These are phyloP conservation scores for Drosophila peninsularis DNA, from an alignment of 2,888 invertebrate genomes.

Conservation along the genomic window DNA sequence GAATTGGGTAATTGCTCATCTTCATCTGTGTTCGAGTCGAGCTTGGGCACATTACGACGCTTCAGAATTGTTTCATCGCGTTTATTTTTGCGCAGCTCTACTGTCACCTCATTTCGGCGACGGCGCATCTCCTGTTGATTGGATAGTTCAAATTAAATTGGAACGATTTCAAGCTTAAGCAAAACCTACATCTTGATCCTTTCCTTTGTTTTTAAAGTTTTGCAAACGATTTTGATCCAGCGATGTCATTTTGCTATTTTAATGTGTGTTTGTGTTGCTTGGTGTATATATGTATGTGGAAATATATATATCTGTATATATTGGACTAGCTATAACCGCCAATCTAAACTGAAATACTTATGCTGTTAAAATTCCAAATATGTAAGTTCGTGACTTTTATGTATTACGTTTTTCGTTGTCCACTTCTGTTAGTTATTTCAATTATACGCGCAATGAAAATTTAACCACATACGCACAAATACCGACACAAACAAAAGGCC, in stretches of 20 bases:
- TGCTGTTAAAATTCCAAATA: conserved; percentile 19
- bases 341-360: conserved; percentile 39
- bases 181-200: conserved; percentile 98
- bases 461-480: conserved; percentile 37
- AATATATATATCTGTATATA: conserved; percentile 18
- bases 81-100: conserved; percentile 98
- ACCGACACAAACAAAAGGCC: conserved; percentile 50
- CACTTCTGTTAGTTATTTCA: conserved; percentile 48
- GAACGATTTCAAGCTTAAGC: background rate
- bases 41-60: conserved; percentile 96
- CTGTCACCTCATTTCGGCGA: conserved; percentile 97
- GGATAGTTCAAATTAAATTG: background rate
- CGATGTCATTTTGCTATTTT: conserved; percentile 77
- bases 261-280: conserved; percentile 17
- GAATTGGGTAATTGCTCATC: conserved; percentile 89
- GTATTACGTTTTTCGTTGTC: conserved; percentile 25
- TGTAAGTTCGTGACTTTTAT: conserved; percentile 11
- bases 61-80: conserved; percentile 98
- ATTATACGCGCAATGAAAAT: conserved; percentile 50
- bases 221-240: conserved; percentile 90
- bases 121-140: conserved; percentile 95
- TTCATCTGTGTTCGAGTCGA: conserved; percentile 92
- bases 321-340: conserved; percentile 32
- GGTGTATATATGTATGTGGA: background rate
- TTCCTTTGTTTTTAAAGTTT: conserved; percentile 99